Percentiles rank a stretch among this genome's conserved stretches.
phyloP scores from a whole-genome alignment of 2,113 vertebrate genomes.

The Stictonetta naevosa region DNA sequence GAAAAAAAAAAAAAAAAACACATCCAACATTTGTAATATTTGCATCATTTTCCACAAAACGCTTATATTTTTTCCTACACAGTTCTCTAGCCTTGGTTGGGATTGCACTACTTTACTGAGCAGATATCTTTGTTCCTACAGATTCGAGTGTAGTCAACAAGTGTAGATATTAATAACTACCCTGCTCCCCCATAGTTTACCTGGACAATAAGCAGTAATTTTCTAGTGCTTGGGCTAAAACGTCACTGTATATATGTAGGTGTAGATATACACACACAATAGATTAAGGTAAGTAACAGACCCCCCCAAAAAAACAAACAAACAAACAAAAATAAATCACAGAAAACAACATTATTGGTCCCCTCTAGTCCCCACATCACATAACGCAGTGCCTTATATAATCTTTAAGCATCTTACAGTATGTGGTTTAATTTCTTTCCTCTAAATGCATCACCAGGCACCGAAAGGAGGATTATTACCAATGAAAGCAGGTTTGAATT shows the following conservation, averaged over 20 bases:
- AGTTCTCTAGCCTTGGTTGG: not conserved
- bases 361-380: not conserved
- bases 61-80: not conserved
- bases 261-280: not conserved
- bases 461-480: not conserved
- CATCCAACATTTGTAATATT: not conserved
- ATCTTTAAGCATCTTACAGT: not conserved
- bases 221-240: not conserved
- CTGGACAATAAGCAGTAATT: not conserved
- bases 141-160: not conserved
- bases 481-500: not conserved
- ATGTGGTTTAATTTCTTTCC: fast-evolving
- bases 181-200: not conserved
- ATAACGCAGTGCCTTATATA: no score
- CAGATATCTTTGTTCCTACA: not conserved
- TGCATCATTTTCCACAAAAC: not conserved
- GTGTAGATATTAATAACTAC: not conserved
- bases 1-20: no score
- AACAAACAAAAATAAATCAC: no score
- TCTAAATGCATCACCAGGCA: not conserved
- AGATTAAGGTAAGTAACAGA: not conserved
- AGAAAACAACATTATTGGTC: not conserved
- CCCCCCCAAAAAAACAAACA: no score
- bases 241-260: not conserved
- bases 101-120: not conserved